Percentiles rank a stretch among this genome's conserved stretches.
phyloP scores from a whole-genome alignment of 2,888 invertebrate genomes.

The Lasioglossum figueresi region DNA sequence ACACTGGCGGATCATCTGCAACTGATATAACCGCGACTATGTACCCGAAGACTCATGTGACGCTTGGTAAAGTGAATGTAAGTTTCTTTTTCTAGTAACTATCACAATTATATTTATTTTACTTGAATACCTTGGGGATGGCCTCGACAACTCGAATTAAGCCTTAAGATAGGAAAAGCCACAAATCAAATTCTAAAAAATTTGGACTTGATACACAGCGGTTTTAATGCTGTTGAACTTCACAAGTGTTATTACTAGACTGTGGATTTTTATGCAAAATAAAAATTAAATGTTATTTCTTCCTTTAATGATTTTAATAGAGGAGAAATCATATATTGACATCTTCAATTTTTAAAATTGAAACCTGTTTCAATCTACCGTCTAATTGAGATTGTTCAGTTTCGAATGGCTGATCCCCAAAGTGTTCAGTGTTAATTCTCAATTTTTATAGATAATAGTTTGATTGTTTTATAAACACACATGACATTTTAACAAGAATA shows the following conservation, averaged over 20 bases:
- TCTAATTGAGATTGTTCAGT: not conserved
- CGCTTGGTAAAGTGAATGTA: slow-evolving; percentile 95
- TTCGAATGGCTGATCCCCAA: no score
- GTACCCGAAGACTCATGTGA: slow-evolving; percentile 95
- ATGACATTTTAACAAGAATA: not conserved
- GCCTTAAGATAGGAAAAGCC: not conserved
- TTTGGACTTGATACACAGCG: no score
- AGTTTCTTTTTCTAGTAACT: slow-evolving; percentile 83
- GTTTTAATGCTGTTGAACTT: no score
- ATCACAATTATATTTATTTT: not conserved
- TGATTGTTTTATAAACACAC: not conserved
- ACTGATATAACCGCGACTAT: slow-evolving; percentile 92
- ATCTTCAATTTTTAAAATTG: no score
- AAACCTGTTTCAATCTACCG: not conserved
- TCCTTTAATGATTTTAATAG: no score
- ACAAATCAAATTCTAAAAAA: not conserved
- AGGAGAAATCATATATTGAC: no score
- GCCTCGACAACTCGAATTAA: not conserved
- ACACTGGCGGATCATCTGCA: slow-evolving; percentile 84
- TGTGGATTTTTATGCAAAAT: no score
- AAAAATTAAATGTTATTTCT: no score
- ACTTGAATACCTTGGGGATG: not conserved
- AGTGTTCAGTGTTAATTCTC: no score
- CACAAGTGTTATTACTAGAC: no score
- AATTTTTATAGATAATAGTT: no score